Evolutionary conservation across 2,113 vertebrate species (phyloP).

Genomic region (Pollimyrus isidori): DNA sequence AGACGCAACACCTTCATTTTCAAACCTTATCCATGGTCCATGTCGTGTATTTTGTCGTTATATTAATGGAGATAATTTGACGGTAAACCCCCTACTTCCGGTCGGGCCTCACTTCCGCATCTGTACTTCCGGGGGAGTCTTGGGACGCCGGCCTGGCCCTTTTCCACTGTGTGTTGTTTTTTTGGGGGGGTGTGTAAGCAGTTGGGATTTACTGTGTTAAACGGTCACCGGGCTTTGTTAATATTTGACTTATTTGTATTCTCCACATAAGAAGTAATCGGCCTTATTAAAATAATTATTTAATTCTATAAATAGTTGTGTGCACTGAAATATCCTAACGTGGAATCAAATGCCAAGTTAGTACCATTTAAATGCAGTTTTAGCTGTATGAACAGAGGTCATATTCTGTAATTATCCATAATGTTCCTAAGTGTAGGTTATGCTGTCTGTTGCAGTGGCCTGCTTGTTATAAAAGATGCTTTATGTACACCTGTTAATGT

Average conservation of each 20-base stretch:
- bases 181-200: not conserved
- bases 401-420: not conserved
- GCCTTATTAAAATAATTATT: not conserved
- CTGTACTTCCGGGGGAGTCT: constrained; percentile 29
- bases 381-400: not conserved
- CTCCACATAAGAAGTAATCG: not conserved
- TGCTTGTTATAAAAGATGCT: not conserved
- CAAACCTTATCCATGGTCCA: not conserved
- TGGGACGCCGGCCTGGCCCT: not conserved
- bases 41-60: not conserved
- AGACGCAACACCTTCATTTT: not conserved
- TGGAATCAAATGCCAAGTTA: not conserved
- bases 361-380: not conserved
- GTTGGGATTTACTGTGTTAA: not conserved
- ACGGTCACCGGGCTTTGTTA: not conserved
- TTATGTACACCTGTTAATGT: not conserved
- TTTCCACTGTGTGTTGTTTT: not conserved
- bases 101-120: constrained; percentile 34
- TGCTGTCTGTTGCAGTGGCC: not conserved
- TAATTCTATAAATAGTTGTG: not conserved
- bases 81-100: constrained; percentile 21
- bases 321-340: not conserved
- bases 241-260: not conserved
- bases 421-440: not conserved
- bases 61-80: not conserved